Evolutionary conservation across 2,113 vertebrate genomes (phyloP), one percentile per base, ranked within the genome.

Genomic region (Anhinga rufa): DNA sequence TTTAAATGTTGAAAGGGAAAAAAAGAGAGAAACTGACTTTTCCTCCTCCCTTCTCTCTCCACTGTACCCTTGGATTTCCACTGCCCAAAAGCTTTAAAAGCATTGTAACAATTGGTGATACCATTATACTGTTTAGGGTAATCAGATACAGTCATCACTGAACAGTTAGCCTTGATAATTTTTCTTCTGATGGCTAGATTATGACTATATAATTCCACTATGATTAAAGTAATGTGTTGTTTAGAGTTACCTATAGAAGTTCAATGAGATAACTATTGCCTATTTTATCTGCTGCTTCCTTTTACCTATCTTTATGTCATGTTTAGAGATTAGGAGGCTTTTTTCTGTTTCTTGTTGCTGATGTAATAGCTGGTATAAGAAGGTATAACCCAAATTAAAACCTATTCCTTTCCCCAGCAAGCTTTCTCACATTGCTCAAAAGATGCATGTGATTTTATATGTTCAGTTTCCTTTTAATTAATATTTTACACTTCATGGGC

Each of bases 31-130:
- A 85, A n/a, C 3, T 17, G 15, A 38, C 10, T 46, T 85, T 54
- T 86, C 7, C 2, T 60, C 12, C 17, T 78, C 17, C 2, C 3
- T 1, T 66, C 58, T 79, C 5, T 74, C 2, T 85, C 29, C 9
- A 3, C 13, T 46, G 9, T 32, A 14, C 9, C 20, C 22, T 51
- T 42, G 29, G 9, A 82, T 48, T 10, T 71, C 28, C 28, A 54
- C 12, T 32, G 16, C 26, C 16, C 14, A 61, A 51, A 76, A 80
- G 4, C 12, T 84, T 90, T 29, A 78, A 82, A 66, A 74, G 0
- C 7, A 22, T 32, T 48, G 2, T 38, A 16, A 25, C 2, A 78
- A 40, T 10, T 8, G 10, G 2, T 5, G 2, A 19, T 19, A 17
- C 19, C 9, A 8, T 36, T 70, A n/a, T 13, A n/a, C 12, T 55